Conservation (phyloP, 2,888 invertebrate species). For the Melanostoma scalare region DNA sequence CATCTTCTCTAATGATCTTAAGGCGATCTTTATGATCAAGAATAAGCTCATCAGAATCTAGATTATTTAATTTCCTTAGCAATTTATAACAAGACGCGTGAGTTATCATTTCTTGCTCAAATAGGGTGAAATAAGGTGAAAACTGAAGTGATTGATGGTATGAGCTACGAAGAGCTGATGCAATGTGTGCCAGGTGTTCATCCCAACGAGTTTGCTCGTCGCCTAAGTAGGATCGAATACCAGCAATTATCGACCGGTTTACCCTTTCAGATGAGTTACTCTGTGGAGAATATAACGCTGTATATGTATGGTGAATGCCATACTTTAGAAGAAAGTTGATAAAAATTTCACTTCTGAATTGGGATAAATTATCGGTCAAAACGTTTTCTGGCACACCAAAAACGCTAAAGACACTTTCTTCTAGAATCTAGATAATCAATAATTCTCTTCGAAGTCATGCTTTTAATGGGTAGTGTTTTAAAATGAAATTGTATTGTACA, state of each 20-base stretch:
- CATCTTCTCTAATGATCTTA: not conserved
- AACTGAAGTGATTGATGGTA: no score
- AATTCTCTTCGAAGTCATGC: not conserved
- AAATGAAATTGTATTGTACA: no score
- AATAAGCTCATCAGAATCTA: slow-evolving; percentile 4
- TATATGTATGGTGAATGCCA: slow-evolving; percentile 41
- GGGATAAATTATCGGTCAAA: slow-evolving; percentile 55
- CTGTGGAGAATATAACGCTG: slow-evolving; percentile 57
- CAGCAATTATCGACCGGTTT: slow-evolving; percentile 52
- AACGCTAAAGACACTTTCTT: slow-evolving; percentile 41
- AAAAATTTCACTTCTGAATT: slow-evolving; percentile 55
- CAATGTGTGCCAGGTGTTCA: no score
- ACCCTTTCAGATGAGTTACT: slow-evolving; percentile 55
- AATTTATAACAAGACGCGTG: no score
- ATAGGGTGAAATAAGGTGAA: not conserved
- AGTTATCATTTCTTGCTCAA: no score
- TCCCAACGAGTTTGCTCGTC: slow-evolving; percentile 12
- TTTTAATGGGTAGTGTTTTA: not conserved
- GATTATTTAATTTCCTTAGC: slow-evolving; percentile 22
- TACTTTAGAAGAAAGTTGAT: slow-evolving; percentile 38
- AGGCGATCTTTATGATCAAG: not conserved
- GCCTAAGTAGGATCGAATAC: slow-evolving; percentile 43
- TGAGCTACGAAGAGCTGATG: no score
- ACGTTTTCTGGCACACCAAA: slow-evolving; percentile 60
- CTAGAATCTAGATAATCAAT: slow-evolving; percentile 38